A percentile compares a stretch with the other conserved stretches of the same genome.
Conservation (phyloP, 2,113 vertebrate genomes). For the Hippocampus abdominalis region DNA sequence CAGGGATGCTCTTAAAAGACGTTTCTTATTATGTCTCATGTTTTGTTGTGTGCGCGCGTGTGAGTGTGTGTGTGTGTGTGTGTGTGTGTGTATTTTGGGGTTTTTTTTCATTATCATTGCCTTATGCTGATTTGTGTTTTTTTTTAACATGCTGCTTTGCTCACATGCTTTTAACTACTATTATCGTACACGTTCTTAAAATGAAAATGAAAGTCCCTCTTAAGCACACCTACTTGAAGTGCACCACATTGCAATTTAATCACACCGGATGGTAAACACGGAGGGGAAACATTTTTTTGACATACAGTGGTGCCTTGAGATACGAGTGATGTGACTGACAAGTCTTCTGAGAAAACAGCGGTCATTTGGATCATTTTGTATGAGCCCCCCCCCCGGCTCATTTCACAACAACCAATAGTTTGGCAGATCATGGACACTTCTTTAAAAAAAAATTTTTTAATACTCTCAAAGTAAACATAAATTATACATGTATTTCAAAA, state of each 20-base stretch:
- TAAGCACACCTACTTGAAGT: conserved; percentile 54
- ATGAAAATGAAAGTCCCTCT: conserved; percentile 37
- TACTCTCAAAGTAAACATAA: background rate
- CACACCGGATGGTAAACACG: background rate
- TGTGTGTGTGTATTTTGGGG: conserved; percentile 4
- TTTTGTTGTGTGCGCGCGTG: conserved; percentile 1
- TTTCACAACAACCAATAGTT: background rate
- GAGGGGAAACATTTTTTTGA: background rate
- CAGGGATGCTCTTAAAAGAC: conserved; percentile 41
- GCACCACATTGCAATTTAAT: conserved; percentile 39
- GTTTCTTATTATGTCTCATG: conserved; percentile 20
- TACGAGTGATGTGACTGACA: background rate
- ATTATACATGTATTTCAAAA: background rate
- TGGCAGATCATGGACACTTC: background rate
- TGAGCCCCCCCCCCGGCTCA: too few relatives aligned
- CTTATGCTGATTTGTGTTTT: conserved; percentile 47
- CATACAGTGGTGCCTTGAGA: background rate
- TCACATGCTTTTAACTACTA: conserved; percentile 31
- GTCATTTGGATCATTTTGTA: too few relatives aligned
- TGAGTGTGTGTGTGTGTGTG: conserved; percentile 1
- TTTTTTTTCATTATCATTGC: conserved; percentile 46
- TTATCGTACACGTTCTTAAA: conserved; percentile 39
- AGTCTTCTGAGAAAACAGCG: too few relatives aligned
- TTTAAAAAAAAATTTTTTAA: background rate
- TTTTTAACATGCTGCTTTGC: conserved; percentile 55